Base-by-base conservation (phyloP, 2,113 vertebrate species). In the Nannospalax galili region DNA sequence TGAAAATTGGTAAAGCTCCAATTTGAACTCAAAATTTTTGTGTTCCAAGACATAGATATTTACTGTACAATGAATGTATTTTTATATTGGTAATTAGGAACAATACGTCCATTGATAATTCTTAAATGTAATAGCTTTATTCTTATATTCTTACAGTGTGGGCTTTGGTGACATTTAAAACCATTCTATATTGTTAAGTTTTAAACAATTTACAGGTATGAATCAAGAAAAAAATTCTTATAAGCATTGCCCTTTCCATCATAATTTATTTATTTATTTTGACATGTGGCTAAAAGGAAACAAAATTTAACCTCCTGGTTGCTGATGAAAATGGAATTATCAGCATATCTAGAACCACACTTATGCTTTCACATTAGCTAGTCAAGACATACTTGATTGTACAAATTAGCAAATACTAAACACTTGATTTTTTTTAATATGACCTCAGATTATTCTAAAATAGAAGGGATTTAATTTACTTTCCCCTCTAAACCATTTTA, bases 81-180 rank as follows among this genome's bases (percentile, higher is more conserved):
- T 67, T 80, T 52, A 84, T 64, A 75, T 19, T 40, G 20, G 35
- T 5, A 45, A 70, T 48, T 93, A 89, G 62, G 35, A 56, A 84
- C 90, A 73, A 62, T 22, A 86, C 19, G 30, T 72, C 73, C 26
- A 35, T 67, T 92, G 20, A 81, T 7, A 81, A 15, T 5, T 60
- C 37, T 67, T 94, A 88, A 72, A 5, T 88, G 30, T 62, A 52
- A 11, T 62, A 7, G 3, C 20, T 80, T 88, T 45, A 40, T 85
- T 91, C 89, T 69, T 65, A 86, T n/a, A n/a, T 58, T n/a, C 24
- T 62, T 28, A 89, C 30, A 90, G 1, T 52, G 73, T 42, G 64
- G 24, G 0, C 72, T 95, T 77, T 56, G 17, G 58, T 90, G 35
- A 88, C 48, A 84, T 94, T 92, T n/a, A 78, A 86, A 94, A 45